Evolutionary conservation across 2,888 invertebrate genomes (phyloP), one percentile per base, ranked within the genome.

Genomic region (Agrochola circellaris): DNA sequence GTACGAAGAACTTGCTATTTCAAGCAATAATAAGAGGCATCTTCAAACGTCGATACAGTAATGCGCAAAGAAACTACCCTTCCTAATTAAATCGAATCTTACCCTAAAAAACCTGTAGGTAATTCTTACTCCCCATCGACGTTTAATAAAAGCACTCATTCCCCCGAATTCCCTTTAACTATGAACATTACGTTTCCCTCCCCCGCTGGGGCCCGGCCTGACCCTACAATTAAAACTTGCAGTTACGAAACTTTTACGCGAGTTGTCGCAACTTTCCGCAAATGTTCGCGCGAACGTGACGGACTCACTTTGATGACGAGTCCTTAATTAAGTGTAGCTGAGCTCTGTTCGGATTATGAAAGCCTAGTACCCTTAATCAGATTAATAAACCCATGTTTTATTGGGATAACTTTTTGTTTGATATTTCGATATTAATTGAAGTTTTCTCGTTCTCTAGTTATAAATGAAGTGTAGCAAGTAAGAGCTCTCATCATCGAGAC

Each of bases 201-300:
- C 42, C 69, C 67, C 75, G 68, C 45, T 67, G 79, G 60, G 65
- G 26, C 70, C 69, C 62, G 20, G 42, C 72, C 84, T 73, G 77
- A 79, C 82, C 87, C 82, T 73, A 85, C 89, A 91, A 92, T 92
- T 92, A 92, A 91, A 92, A 92, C 90, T 92, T 90, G 85, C 89
- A 90, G 82, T 83, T 76, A 68, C 76, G 68, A 77, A 86, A 89
- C 87, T 88, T 88, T 85, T 86, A 81, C 84, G 78, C 73, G 75
- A 87, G 87, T 87, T 86, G 69, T 71, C 72, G 56, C 75, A 82
- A 89, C 83, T 83, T 85, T 73, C 81, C 77, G 81, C 82, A 85
- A 88, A 79, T 85, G 68, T 80, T 76, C 80, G 79, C 73, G 87
- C 75, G 79, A 88, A 87, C 78, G 83, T 87, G 77, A 78, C 81